A percentile compares a stretch with the other conserved stretches of the same genome.
phyloP scores from a whole-genome alignment of 2,797 vertebrate species.

The Chelonia mydas region DNA sequence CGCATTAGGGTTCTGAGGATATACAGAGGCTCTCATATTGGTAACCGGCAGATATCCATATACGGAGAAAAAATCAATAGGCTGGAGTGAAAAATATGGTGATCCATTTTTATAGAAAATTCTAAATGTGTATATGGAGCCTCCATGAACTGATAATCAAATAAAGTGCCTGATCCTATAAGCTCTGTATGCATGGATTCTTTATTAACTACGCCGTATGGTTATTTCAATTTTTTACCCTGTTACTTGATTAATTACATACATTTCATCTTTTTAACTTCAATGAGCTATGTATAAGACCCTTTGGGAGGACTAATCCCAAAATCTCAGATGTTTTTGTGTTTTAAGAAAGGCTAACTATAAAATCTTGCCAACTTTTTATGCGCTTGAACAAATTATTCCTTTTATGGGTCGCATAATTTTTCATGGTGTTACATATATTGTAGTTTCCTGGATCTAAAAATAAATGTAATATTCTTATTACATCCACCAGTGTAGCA shows the following conservation, averaged over 20 bases:
- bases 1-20: background rate
- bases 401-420: background rate
- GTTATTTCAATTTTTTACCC: too few relatives aligned
- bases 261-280: background rate
- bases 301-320: background rate
- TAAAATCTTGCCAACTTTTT: background rate
- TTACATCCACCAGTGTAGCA: background rate
- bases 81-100: too few relatives aligned
- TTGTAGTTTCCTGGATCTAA: background rate
- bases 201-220: too few relatives aligned
- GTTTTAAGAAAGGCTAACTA: background rate
- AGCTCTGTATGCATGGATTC: too few relatives aligned
- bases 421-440: background rate
- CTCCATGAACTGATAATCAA: too few relatives aligned
- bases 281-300: background rate
- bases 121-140: too few relatives aligned
- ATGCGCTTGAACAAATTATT: background rate
- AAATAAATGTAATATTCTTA: background rate
- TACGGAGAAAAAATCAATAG: too few relatives aligned
- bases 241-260: too few relatives aligned
- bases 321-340: background rate
- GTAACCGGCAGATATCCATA: too few relatives aligned
- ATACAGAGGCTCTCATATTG: background rate
- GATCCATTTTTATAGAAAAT: too few relatives aligned
- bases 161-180: too few relatives aligned